These are phyloP conservation scores for Laothoe populi DNA, from an alignment of 2,888 invertebrate species.

Conservation along the genomic window DNA sequence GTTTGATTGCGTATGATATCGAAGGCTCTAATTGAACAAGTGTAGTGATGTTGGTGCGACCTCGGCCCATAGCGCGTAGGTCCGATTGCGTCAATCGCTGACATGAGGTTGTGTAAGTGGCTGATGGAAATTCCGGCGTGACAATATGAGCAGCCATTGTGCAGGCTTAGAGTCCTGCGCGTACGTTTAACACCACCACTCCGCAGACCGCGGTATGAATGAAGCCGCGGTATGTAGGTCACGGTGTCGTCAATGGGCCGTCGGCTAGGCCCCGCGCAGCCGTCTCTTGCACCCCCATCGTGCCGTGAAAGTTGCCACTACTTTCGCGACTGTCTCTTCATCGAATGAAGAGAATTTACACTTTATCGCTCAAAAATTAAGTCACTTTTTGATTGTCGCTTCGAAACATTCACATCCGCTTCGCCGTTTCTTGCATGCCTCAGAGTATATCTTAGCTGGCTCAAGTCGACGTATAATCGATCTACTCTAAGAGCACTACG, in stretches of 20 bases:
- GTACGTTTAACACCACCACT: slow-evolving; percentile 48
- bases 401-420: slow-evolving; percentile 80
- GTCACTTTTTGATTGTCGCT: slow-evolving; percentile 69
- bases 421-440: slow-evolving; percentile 74
- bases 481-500: slow-evolving; percentile 53
- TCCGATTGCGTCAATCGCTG: slow-evolving; percentile 72
- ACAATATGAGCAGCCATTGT: slow-evolving; percentile 57
- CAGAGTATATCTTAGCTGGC: slow-evolving; percentile 61
- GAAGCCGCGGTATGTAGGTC: slow-evolving; percentile 81
- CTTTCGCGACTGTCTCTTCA: slow-evolving; percentile 77
- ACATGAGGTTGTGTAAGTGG: slow-evolving; percentile 72
- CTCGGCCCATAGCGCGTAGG: slow-evolving; percentile 63
- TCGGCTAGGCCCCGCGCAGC: slow-evolving; percentile 74
- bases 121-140: slow-evolving; percentile 75
- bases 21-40: slow-evolving; percentile 79
- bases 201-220: slow-evolving; percentile 81
- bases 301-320: slow-evolving; percentile 82
- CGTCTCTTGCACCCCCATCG: slow-evolving; percentile 77
- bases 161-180: slow-evolving; percentile 70
- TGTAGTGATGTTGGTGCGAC: slow-evolving; percentile 69
- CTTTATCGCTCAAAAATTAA: slow-evolving; percentile 72
- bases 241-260: slow-evolving; percentile 84
- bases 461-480: slow-evolving; percentile 34
- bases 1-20: slow-evolving; percentile 63
- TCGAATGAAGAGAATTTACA: slow-evolving; percentile 64